These are phyloP conservation scores for Anthrax anthrax DNA, from an alignment of 2,888 invertebrate genomes.

Conservation along the genomic window DNA sequence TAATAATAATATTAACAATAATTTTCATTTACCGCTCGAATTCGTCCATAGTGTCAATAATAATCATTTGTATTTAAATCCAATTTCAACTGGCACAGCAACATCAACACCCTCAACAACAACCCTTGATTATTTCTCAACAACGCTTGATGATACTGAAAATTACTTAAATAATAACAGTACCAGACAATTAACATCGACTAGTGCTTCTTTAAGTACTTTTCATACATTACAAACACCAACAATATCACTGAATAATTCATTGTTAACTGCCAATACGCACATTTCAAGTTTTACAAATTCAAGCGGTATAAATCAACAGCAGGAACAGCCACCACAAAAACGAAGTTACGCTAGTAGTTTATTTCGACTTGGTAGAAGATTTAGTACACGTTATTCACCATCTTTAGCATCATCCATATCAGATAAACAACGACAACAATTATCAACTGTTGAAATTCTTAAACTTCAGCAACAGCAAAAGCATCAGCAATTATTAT, in stretches of 20 bases:
- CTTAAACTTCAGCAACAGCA: too few species aligned
- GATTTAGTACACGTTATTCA: background rate
- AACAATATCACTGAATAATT: background rate
- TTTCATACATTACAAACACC: background rate
- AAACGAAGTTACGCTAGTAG: background rate
- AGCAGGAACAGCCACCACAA: background rate
- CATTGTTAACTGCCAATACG: too few species aligned
- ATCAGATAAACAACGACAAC: too few species aligned
- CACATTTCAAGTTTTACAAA: too few species aligned
- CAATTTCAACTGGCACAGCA: constrained; percentile 10
- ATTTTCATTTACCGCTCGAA: background rate
- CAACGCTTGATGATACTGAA: background rate
- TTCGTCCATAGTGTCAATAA: constrained; percentile 13
- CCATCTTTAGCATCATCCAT: too few species aligned
- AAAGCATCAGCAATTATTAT: background rate
- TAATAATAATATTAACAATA: constrained; percentile 13
- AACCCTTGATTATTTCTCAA: background rate
- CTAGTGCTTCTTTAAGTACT: background rate
- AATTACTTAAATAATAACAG: background rate
- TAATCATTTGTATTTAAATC: constrained; percentile 14
- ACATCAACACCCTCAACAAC: constrained; percentile 12
- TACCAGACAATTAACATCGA: background rate
- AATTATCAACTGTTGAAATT: too few species aligned
- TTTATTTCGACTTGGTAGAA: background rate
- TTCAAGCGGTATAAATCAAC: background rate